phyloP scores from a whole-genome alignment of 2,888 invertebrate genomes.

The Habroteleia sp. region DNA sequence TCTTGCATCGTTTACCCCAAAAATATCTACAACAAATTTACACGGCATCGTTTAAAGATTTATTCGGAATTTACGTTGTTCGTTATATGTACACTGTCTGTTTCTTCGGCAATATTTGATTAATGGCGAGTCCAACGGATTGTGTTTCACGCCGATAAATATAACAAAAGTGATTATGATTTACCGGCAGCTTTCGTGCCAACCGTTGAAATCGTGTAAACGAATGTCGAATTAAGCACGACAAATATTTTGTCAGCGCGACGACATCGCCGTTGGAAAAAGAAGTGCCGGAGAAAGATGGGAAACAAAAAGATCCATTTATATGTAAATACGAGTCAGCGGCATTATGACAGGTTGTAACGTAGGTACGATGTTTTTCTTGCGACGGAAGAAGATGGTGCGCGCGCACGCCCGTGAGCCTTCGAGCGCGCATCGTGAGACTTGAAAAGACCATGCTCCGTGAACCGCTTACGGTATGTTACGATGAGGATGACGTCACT shows the following conservation, averaged over 20 bases:
- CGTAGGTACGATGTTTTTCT: constrained; percentile 42
- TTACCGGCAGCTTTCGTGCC: background rate
- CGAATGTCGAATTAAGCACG: constrained; percentile 28
- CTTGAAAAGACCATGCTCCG: constrained; percentile 48
- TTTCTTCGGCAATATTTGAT: background rate
- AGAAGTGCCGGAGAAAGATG: constrained; percentile 5
- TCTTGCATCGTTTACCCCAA: no score
- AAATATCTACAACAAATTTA: no score
- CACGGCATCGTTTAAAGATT: no score
- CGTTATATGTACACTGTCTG: background rate
- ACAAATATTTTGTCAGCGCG: constrained; percentile 19
- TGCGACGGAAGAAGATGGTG: constrained; percentile 18
- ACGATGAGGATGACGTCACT: constrained; percentile 78
- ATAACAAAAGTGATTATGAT: constrained; percentile 16
- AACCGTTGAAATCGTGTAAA: constrained; percentile 5
- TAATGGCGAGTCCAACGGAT: background rate
- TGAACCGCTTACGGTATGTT: constrained; percentile 73
- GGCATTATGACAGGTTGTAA: constrained; percentile 54
- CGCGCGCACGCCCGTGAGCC: constrained; percentile 30
- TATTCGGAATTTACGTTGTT: background rate
- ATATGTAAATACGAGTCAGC: constrained; percentile 45
- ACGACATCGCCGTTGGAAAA: background rate
- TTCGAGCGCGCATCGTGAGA: constrained; percentile 35
- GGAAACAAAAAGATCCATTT: constrained; percentile 46
- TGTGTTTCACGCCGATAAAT: constrained; percentile 6